Evolutionary conservation across 2,888 invertebrate species (phyloP).

Genomic region (Arrhopalites spinosus): DNA sequence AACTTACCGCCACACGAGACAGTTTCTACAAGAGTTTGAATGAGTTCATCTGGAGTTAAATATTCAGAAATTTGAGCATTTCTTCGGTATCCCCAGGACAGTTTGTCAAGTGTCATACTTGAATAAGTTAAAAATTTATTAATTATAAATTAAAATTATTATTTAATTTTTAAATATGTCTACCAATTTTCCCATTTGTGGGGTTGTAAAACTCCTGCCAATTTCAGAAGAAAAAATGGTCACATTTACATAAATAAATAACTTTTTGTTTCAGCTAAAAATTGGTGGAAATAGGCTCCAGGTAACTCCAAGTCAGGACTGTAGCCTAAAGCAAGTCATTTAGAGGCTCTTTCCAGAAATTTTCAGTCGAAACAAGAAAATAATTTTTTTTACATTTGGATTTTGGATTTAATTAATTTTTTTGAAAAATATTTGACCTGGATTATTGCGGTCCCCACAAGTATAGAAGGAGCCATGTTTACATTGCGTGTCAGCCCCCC

Average conservation of each 20-base stretch:
- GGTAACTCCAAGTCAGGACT: neutral
- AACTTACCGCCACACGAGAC: constrained; percentile 67
- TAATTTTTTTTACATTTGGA: neutral
- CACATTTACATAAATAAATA: too few relatives aligned
- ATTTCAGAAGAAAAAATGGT: neutral
- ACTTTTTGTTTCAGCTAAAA: too few relatives aligned
- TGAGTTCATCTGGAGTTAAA: constrained; percentile 70
- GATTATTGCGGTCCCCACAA: constrained; percentile 81
- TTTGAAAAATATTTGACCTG: constrained; percentile 62
- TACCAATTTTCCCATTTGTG: constrained; percentile 98
- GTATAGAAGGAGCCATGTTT: constrained; percentile 90
- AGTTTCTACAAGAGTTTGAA: constrained; percentile 73
- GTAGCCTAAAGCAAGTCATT: too few relatives aligned
- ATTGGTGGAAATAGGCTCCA: too few relatives aligned
- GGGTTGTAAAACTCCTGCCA: constrained; percentile 65
- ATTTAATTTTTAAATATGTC: too few relatives aligned
- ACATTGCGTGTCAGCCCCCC: constrained; percentile 81
- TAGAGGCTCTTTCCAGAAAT: too few relatives aligned
- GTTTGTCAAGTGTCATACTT: constrained; percentile 84
- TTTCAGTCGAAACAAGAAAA: too few relatives aligned
- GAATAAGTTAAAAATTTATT: too few relatives aligned
- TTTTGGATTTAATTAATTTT: neutral
- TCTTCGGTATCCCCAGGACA: constrained; percentile 84
- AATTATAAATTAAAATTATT: too few relatives aligned
- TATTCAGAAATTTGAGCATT: constrained; percentile 72